Conservation (phyloP, 2,888 invertebrate species). For the Ecliptopera silaceata region DNA sequence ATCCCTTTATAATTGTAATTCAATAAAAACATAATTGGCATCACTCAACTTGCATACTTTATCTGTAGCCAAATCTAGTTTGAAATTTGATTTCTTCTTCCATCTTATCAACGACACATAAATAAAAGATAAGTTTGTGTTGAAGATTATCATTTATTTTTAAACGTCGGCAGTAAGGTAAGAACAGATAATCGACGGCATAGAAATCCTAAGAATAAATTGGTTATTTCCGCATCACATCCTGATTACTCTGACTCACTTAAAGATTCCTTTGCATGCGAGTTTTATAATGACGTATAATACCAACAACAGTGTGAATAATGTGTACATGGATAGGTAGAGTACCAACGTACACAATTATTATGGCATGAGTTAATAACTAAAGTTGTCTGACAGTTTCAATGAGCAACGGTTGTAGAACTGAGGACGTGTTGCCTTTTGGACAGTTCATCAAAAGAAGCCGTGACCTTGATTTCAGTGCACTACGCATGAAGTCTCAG, state of each 20-base stretch:
- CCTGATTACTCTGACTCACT: conserved; percentile 33
- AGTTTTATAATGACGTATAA: conserved; percentile 19
- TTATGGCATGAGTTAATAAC: conserved; percentile 9
- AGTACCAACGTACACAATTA: not conserved
- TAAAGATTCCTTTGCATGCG: conserved; percentile 23
- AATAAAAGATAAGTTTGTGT: no score
- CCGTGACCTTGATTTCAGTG: conserved; percentile 2
- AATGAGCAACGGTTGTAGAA: no score
- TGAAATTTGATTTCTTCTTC: not conserved
- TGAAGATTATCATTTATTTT: no score
- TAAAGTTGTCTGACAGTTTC: not conserved
- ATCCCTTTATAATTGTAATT: no score
- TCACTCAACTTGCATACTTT: no score
- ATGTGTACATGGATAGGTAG: not conserved
- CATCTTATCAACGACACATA: not conserved
- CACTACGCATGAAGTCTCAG: not conserved
- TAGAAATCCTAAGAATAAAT: conserved; percentile 30
- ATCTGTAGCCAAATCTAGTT: not conserved
- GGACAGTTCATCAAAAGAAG: not conserved
- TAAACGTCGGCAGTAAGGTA: not conserved
- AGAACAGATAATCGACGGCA: not conserved
- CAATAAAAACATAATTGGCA: no score
- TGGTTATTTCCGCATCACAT: conserved; percentile 29
- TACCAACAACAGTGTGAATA: conserved; percentile 13
- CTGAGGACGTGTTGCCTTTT: no score